Percentiles rank a stretch among this genome's conserved stretches.
Evolutionary conservation across 2,797 vertebrate genomes (phyloP).

Genomic region (Cynodonichthys magdalenae): DNA sequence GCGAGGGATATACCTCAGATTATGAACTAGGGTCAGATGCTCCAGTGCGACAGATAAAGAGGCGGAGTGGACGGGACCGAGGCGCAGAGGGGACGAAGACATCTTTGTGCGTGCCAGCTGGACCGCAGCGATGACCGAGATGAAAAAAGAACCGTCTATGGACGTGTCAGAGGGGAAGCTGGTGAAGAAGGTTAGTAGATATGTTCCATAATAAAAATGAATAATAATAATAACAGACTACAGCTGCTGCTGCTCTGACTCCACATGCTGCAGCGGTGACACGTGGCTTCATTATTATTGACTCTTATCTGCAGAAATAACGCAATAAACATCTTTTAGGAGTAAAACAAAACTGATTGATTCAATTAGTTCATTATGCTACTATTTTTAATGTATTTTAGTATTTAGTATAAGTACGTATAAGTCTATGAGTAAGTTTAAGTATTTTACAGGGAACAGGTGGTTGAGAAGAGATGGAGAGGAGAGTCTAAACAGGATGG

Average conservation of each 20-base stretch:
- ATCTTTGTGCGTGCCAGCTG: slow-evolving; percentile 56
- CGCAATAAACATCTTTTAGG: too few relatives aligned
- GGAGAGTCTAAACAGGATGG: too few relatives aligned
- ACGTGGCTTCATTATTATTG: too few relatives aligned
- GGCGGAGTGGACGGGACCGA: slow-evolving; percentile 46
- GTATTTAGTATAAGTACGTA: too few relatives aligned
- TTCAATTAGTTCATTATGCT: too few relatives aligned
- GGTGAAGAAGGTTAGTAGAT: slow-evolving; percentile 77
- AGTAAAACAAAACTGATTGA: too few relatives aligned
- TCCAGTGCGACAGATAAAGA: slow-evolving; percentile 60
- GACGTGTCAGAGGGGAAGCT: slow-evolving; percentile 75
- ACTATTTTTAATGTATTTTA: too few relatives aligned
- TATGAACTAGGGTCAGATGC: slow-evolving; percentile 69
- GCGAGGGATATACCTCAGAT: slow-evolving; percentile 66
- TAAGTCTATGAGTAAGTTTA: too few relatives aligned
- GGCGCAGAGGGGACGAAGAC: slow-evolving; percentile 40
- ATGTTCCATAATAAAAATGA: slow-evolving; percentile 4
- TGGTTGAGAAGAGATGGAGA: too few relatives aligned
- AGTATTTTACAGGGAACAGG: too few relatives aligned
- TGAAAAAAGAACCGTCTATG: slow-evolving; percentile 62
- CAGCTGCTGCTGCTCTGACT: slow-evolving; percentile 6
- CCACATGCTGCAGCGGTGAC: neutral
- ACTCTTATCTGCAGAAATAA: too few relatives aligned
- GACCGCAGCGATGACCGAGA: slow-evolving; percentile 67
- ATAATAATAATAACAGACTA: neutral